Base-by-base conservation (phyloP, 2,113 vertebrate species). In the Notiomystis cincta region DNA sequence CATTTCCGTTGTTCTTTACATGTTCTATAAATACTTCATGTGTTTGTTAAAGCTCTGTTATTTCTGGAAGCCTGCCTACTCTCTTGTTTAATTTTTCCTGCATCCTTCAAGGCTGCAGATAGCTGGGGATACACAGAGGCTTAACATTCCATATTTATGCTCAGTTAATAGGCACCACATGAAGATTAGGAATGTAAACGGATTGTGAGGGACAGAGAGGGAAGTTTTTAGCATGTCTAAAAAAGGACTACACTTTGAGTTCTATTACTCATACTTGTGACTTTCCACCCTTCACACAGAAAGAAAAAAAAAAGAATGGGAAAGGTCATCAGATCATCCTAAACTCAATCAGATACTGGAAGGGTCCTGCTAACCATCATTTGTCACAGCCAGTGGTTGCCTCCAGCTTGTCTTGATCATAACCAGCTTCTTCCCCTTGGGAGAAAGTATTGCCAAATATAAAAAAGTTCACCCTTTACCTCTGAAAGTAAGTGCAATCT, bases 21-120 rank as follows among this genome's bases (percentile, higher is more conserved):
- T 93, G 79, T 96, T 96, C 98, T 97, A 97, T 97, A 98, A 98
- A 98, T 98, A 97, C 90, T 94, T 92, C 88, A 51, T 93, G 88
- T 94, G 95, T 97, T 98, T 98, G 82, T 91, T 96, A 96, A 94
- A 95, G 77, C 93, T 94, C 44, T 98, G 95, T 97, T 98, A 84
- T 98, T 98, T 77, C 94, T 98, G 97, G 97, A 97, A 97, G 79
- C 31, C 24, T 93, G 97, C 95, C 97, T 96, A 75, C 56, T 65
- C 81, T 75, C 96, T 97, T 96, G 96, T 96, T 97, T 96, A 96
- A 87, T 90, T 97, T 96, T 95, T 81, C 67, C 89, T 4, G 22
- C 80, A 94, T 93, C 92, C 94, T 96, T 96, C 54, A 96, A 90
- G 64, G 38, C 71, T 93, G 92, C 79, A 97, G 93, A 97, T 97